phyloP scores from a whole-genome alignment of 2,888 invertebrate species.

The Drosophila stalkeri region DNA sequence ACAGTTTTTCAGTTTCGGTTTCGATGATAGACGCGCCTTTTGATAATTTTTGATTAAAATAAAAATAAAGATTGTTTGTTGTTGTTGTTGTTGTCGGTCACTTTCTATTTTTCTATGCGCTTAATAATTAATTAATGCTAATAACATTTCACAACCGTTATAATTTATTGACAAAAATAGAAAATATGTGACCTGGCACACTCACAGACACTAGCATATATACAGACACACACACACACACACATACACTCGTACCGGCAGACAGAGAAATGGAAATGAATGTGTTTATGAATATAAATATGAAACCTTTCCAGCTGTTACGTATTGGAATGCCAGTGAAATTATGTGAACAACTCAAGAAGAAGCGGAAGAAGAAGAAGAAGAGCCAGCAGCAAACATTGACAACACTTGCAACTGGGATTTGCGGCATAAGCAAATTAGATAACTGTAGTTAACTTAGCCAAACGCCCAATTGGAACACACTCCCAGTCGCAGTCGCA shows the following conservation, averaged over 20 bases:
- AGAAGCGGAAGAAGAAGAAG: constrained; percentile 14
- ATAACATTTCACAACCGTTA: constrained; percentile 81
- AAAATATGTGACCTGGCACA: constrained; percentile 56
- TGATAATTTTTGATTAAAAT: constrained; percentile 42
- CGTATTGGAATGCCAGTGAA: constrained; percentile 71
- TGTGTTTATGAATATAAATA: constrained; percentile 34
- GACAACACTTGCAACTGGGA: constrained; percentile 6
- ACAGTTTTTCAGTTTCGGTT: constrained; percentile 16
- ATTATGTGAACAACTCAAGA: constrained; percentile 46
- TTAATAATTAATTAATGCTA: constrained; percentile 83
- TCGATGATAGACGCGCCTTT: constrained; percentile 1
- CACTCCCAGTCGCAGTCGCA: neutral
- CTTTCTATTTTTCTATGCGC: constrained; percentile 81
- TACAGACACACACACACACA: constrained; percentile 14
- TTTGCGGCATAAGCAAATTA: neutral
- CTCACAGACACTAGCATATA: neutral
- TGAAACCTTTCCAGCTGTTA: constrained; percentile 38
- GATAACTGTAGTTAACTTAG: neutral
- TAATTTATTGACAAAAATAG: constrained; percentile 80
- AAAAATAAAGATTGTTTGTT: constrained; percentile 7
- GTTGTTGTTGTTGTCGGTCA: constrained; percentile 34
- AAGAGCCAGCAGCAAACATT: constrained; percentile 5
- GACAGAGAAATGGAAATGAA: constrained; percentile 55
- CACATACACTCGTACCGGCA: neutral
- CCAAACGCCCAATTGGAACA: neutral